A percentile compares a stretch with the other conserved stretches of the same genome.
Evolutionary conservation across 2,888 invertebrate species (phyloP).

Genomic region (Caenorhabditis virilis): DNA sequence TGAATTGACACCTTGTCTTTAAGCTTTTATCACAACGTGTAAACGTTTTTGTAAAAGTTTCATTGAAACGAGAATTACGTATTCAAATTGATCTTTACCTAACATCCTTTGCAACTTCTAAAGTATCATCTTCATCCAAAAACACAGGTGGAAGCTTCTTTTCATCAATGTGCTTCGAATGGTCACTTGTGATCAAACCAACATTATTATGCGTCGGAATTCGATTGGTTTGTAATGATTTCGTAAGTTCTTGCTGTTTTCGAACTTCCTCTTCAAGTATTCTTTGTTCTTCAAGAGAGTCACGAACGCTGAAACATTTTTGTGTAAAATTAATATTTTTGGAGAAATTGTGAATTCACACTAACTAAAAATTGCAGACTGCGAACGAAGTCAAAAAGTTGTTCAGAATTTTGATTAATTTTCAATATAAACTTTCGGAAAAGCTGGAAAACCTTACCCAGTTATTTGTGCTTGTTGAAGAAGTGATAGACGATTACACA

Average conservation of each 20-base stretch:
- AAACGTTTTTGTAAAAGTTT: no score
- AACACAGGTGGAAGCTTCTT: constrained; percentile 30
- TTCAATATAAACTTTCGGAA: no score
- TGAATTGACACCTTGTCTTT: no score
- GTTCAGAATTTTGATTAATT: background rate
- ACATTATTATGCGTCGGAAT: constrained; percentile 24
- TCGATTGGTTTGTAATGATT: constrained; percentile 14
- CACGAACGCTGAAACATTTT: constrained; percentile 22
- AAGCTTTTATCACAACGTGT: no score
- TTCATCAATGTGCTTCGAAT: constrained; percentile 2
- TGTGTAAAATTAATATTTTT: background rate
- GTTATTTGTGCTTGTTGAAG: constrained; percentile 50
- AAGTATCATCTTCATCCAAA: constrained; percentile 26
- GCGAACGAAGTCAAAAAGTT: background rate
- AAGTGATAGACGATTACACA: constrained; percentile 52
- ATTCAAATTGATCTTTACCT: no score
- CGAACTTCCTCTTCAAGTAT: constrained; percentile 23
- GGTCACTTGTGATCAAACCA: constrained; percentile 13
- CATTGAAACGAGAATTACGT: no score
- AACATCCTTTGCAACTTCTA: constrained; percentile 31
- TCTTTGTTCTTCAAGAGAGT: constrained; percentile 35
- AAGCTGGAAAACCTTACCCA: constrained; percentile 22
- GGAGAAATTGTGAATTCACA: background rate
- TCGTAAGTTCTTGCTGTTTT: constrained; percentile 8
- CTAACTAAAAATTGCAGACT: background rate